phyloP scores from a whole-genome alignment of 2,113 vertebrate genomes.

The Platanista minor region DNA sequence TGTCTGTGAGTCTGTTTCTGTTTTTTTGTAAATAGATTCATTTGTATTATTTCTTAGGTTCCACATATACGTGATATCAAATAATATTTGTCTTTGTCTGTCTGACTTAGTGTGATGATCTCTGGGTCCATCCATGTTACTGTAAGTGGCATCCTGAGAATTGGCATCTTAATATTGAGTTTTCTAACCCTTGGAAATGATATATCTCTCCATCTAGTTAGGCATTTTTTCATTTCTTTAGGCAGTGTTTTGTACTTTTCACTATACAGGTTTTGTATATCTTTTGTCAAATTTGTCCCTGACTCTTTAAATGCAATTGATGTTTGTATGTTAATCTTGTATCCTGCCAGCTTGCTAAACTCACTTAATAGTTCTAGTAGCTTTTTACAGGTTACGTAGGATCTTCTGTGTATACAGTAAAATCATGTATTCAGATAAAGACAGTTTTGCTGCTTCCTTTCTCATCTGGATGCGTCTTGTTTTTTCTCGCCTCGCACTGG shows the following conservation, averaged over 20 bases:
- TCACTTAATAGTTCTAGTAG: not conserved
- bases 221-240: not conserved
- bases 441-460: not conserved
- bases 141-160: not conserved
- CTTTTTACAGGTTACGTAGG: too few relatives aligned
- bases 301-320: too few relatives aligned
- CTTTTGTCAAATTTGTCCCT: not conserved
- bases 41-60: too few relatives aligned
- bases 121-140: too few relatives aligned
- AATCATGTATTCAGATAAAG: not conserved
- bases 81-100: too few relatives aligned
- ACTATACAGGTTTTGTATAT: accelerated
- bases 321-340: not conserved
- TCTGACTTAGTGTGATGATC: too few relatives aligned
- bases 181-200: not conserved
- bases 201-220: not conserved
- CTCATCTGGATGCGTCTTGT: not conserved
- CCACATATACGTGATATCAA: too few relatives aligned
- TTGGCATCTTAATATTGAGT: too few relatives aligned
- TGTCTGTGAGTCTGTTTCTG: too few relatives aligned
- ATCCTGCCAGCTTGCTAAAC: not conserved
- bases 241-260: not conserved
- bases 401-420: too few relatives aligned
- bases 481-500: not conserved
- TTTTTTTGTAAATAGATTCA: too few relatives aligned